These are phyloP conservation scores for Sesia apiformis DNA, from an alignment of 2,888 invertebrate genomes.

Conservation along the genomic window DNA sequence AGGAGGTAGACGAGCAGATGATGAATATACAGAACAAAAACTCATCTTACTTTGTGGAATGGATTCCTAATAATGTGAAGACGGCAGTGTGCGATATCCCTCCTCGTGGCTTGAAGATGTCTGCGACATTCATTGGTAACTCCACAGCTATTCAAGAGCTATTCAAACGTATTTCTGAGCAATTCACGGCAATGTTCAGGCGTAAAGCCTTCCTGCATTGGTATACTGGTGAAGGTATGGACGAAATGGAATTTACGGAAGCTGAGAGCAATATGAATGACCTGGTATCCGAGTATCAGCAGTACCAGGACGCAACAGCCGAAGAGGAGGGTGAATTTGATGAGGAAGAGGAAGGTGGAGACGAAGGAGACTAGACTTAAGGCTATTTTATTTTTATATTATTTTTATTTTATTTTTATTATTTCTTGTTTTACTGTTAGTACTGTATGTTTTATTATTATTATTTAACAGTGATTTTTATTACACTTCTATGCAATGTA, in stretches of 20 bases:
- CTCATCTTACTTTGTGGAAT: constrained; percentile 78
- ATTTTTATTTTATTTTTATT: neutral
- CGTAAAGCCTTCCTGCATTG: constrained; percentile 88
- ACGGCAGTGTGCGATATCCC: constrained; percentile 85
- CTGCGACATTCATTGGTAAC: constrained; percentile 86
- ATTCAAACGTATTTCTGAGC: constrained; percentile 83
- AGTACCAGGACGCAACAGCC: constrained; percentile 79
- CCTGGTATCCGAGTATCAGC: constrained; percentile 84
- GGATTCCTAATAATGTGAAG: constrained; percentile 88
- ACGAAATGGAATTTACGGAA: constrained; percentile 97
- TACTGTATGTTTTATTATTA: neutral
- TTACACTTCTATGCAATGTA: too few relatives aligned
- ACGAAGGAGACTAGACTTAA: constrained; percentile 69
- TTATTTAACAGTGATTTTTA: too few relatives aligned
- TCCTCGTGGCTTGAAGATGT: constrained; percentile 85
- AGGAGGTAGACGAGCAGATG: constrained; percentile 90
- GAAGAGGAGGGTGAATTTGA: constrained; percentile 75
- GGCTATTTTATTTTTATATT: neutral
- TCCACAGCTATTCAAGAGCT: constrained; percentile 85
- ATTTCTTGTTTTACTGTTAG: neutral
- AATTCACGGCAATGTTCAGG: constrained; percentile 87
- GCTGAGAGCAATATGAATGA: constrained; percentile 98
- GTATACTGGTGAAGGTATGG: constrained; percentile 91
- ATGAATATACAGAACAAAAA: constrained; percentile 85
- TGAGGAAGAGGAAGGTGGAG: constrained; percentile 74